Percentiles rank a stretch among this genome's conserved stretches.
Conservation (phyloP, 2,888 invertebrate species). For the Crossocerus cetratus region DNA sequence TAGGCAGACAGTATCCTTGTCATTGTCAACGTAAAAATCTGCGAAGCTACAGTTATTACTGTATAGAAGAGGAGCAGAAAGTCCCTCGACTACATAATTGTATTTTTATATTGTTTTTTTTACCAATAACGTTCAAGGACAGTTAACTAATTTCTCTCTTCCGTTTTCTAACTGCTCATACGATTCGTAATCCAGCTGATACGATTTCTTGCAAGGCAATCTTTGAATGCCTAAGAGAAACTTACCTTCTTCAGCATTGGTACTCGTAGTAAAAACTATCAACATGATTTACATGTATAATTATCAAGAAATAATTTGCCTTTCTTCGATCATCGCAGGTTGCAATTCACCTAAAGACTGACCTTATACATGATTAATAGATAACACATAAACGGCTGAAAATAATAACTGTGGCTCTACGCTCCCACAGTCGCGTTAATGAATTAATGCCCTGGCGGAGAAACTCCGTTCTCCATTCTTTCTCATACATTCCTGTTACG, state of each 20-base stretch:
- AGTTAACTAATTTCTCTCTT: conserved; percentile 57
- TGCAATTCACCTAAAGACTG: conserved; percentile 72
- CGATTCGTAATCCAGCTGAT: conserved; percentile 43
- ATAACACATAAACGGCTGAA: conserved; percentile 43
- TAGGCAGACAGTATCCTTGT: conserved; percentile 58
- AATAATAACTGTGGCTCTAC: conserved; percentile 14
- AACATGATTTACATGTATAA: conserved; percentile 3
- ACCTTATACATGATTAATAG: conserved; percentile 61
- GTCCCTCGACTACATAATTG: conserved; percentile 61
- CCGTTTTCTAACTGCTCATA: conserved; percentile 49
- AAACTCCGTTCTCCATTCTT: background rate
- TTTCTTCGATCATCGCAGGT: conserved; percentile 54
- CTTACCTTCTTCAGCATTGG: background rate
- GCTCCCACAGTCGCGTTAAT: conserved; percentile 25
- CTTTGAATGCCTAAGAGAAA: background rate
- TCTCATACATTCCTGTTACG: conserved; percentile 57
- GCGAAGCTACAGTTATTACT: conserved; percentile 58
- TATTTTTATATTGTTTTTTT: conserved; percentile 71
- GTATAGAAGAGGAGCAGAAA: conserved; percentile 47
- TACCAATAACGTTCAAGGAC: conserved; percentile 45
- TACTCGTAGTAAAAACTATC: too few relatives aligned
- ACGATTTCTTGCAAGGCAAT: too few relatives aligned
- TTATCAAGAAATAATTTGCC: conserved; percentile 17
- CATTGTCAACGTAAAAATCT: conserved; percentile 63
- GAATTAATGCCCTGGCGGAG: conserved; percentile 21